Percentiles rank a stretch among this genome's conserved stretches.
phyloP scores from a whole-genome alignment of 2,888 invertebrate genomes.

The Diploptera punctata region DNA sequence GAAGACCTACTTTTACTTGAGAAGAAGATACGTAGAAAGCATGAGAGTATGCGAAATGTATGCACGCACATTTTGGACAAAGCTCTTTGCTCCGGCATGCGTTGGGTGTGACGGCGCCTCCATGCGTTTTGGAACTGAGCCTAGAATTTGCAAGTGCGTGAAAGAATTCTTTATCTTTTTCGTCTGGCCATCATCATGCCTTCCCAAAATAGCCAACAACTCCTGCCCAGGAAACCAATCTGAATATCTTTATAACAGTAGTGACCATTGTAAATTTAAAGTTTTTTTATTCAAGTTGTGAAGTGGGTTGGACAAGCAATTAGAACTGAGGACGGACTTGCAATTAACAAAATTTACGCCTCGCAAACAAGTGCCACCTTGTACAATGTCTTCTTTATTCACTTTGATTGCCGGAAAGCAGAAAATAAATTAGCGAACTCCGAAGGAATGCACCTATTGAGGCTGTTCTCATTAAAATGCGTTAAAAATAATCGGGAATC shows the following conservation, averaged over 20 bases:
- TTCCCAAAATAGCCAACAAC: neutral
- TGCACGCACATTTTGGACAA: neutral
- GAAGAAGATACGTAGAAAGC: neutral
- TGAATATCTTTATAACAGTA: neutral
- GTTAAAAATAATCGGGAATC: too few relatives aligned
- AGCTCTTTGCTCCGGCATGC: neutral
- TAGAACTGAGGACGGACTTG: too few relatives aligned
- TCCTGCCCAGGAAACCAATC: neutral
- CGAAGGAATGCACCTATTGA: too few relatives aligned
- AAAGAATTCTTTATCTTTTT: neutral
- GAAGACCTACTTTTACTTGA: neutral
- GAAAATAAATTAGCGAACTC: too few relatives aligned
- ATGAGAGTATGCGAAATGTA: neutral
- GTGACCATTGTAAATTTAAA: too few relatives aligned
- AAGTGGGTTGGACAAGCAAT: too few relatives aligned
- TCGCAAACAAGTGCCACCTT: too few relatives aligned
- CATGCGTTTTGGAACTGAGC: slow-evolving; percentile 7
- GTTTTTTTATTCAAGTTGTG: too few relatives aligned
- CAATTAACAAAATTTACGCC: too few relatives aligned
- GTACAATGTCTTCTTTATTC: too few relatives aligned
- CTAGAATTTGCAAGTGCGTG: slow-evolving; percentile 16
- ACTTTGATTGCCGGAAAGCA: too few relatives aligned
- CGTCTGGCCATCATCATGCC: neutral
- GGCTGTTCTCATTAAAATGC: too few relatives aligned
- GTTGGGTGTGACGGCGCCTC: neutral